These are phyloP conservation scores for Mythimna impura DNA, from an alignment of 2,888 invertebrate species.

Conservation along the genomic window DNA sequence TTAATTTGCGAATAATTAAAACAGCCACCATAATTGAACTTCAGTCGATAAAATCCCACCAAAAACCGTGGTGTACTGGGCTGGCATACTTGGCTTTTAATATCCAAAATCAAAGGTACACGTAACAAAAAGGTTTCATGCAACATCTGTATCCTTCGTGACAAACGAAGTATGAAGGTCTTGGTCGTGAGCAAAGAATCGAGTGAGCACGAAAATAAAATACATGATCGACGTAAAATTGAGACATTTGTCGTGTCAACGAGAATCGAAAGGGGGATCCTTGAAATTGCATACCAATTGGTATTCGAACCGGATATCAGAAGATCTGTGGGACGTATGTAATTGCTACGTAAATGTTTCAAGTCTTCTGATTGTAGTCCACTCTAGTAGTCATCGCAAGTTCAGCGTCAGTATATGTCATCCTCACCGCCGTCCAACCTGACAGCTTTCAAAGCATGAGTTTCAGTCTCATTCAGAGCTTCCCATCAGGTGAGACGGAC, in stretches of 20 bases:
- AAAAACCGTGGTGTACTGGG: too few relatives aligned
- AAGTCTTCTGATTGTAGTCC: neutral
- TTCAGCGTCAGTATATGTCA: too few relatives aligned
- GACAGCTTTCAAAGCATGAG: too few relatives aligned
- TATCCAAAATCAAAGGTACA: neutral
- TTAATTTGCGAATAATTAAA: too few relatives aligned
- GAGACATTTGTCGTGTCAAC: conserved; percentile 35
- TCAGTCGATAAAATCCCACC: too few relatives aligned
- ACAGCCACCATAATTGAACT: too few relatives aligned
- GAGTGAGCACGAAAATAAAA: conserved; percentile 41
- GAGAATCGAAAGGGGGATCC: conserved; percentile 33
- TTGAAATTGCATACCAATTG: conserved; percentile 27
- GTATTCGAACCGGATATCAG: neutral
- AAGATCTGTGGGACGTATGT: neutral
- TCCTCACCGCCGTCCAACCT: too few relatives aligned
- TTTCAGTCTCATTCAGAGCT: too few relatives aligned
- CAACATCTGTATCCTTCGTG: conserved; percentile 6
- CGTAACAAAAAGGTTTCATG: neutral
- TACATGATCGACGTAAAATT: conserved; percentile 43
- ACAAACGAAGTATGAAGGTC: conserved; percentile 21
- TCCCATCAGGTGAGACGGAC: too few relatives aligned
- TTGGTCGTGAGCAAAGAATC: conserved; percentile 29
- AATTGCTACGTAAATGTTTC: too few relatives aligned
- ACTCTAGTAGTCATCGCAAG: too few relatives aligned
- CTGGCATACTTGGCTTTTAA: neutral